A percentile compares a stretch with the other conserved stretches of the same genome.
Conservation (phyloP, 2,888 invertebrate genomes). For the Carcina quercana region DNA sequence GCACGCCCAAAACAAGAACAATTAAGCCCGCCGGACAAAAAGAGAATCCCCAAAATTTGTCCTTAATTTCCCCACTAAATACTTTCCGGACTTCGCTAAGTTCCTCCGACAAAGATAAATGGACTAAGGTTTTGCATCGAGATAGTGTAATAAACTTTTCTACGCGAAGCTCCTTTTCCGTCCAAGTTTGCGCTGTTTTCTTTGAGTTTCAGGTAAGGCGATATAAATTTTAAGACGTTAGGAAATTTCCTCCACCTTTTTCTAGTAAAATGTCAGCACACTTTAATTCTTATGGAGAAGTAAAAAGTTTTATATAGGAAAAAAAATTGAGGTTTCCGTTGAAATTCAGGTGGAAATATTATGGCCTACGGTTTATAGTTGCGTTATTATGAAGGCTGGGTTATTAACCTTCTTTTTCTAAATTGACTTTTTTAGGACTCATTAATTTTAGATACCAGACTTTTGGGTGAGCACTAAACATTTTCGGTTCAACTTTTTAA, state of each 20-base stretch:
- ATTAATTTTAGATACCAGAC: too few species aligned
- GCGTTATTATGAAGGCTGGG: too few species aligned
- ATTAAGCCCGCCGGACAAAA: constrained; percentile 30
- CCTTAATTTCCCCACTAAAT: constrained; percentile 48
- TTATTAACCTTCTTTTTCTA: too few species aligned
- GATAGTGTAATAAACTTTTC: constrained; percentile 52
- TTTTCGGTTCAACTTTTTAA: too few species aligned
- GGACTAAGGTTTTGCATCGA: constrained; percentile 39
- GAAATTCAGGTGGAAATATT: too few species aligned
- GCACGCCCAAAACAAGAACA: constrained; percentile 15
- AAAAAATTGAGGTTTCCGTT: too few species aligned
- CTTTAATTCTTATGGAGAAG: constrained; percentile 18
- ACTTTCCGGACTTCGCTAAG: constrained; percentile 34
- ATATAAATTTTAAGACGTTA: constrained; percentile 34
- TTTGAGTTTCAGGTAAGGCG: constrained; percentile 32
- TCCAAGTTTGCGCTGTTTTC: constrained; percentile 21
- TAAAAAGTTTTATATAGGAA: constrained; percentile 15
- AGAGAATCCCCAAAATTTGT: constrained; percentile 32
- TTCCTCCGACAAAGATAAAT: constrained; percentile 51
- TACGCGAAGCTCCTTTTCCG: constrained; percentile 30
- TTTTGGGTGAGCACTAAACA: too few species aligned
- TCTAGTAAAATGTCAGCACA: constrained; percentile 25
- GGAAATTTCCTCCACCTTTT: constrained; percentile 16
- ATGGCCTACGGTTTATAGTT: too few species aligned
- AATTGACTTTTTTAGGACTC: too few species aligned